Conservation (phyloP, 1,140 invertebrate species). For the Drosophila sucinea region DNA sequence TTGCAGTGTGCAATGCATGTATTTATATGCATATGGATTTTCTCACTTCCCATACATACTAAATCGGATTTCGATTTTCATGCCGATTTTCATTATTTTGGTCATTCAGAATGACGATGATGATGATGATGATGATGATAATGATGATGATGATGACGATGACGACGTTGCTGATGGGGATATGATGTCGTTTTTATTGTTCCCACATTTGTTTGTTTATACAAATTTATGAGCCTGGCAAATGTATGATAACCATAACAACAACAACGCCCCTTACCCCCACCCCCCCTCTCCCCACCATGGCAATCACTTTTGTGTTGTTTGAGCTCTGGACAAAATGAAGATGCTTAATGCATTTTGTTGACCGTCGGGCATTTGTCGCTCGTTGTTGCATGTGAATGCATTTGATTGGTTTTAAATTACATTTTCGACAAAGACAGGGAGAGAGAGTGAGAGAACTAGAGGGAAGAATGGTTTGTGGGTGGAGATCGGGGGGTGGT, state of each 20-base stretch:
- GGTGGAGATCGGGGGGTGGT: neutral
- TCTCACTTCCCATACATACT: constrained; percentile 7
- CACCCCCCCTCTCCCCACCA: neutral
- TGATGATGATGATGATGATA: neutral
- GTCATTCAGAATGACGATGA: constrained; percentile 7
- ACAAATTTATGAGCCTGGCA: constrained; percentile 27
- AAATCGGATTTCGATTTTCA: constrained; percentile 7
- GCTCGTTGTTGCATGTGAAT: constrained; percentile 58
- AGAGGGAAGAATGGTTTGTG: neutral
- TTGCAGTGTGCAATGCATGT: neutral
- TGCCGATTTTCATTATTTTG: constrained; percentile 8
- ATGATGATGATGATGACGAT: neutral
- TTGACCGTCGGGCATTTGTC: constrained; percentile 52
- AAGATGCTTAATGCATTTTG: constrained; percentile 62
- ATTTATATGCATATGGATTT: neutral
- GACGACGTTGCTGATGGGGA: neutral
- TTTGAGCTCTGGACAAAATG: constrained; percentile 24
- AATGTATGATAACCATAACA: constrained; percentile 15
- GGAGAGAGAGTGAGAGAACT: too few species aligned
- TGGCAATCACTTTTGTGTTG: constrained; percentile 18
- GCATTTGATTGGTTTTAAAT: constrained; percentile 73
- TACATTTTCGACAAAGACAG: constrained; percentile 44
- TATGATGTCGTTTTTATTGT: constrained; percentile 23
- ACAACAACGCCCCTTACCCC: neutral
- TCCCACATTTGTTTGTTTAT: constrained; percentile 27